Base-by-base conservation (phyloP, 2,888 invertebrate species). In the Nymphalis c-album region DNA sequence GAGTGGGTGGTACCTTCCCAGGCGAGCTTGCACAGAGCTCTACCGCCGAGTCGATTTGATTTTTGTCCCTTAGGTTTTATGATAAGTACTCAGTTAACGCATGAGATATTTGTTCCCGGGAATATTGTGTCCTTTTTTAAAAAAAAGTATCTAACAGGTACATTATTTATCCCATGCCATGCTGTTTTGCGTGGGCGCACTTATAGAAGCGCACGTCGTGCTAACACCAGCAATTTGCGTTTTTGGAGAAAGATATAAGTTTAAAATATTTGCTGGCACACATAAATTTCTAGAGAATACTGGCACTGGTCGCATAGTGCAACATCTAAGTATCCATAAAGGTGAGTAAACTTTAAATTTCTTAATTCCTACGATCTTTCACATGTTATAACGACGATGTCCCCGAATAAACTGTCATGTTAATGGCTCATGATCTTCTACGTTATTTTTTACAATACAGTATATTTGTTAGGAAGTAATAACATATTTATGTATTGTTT, bases 181-280 rank as follows among this genome's bases (percentile, higher is more conserved):
- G 84, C 77, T 91, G 78, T 91, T 91, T 74, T 91, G 91, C 72
- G 70, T 81, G 47, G 91, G 91, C 2, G 80, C 84, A 7, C 69
- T 91, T 17, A 81, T 91, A 72, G 91, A 91, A 72, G 81, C 87
- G 1, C 88, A 90, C 64, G 85, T 91, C n/a, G 83, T 88, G 2
- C 68, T 91, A 7, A 89, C 91, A 5, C 84, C 90, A 10, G 91
- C 91, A 5, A 81, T 75, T 50, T 91, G 91, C 71, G 86, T 91
- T 0, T 78, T 74, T 62, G 87, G 88, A 0, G 91, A 91, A 73
- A 77, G 74, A 51, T 81, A 84, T 71, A 90, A 86, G 67, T 91
- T 91, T 71, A 73, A 80, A 0, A 77, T 91, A 17, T 79, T 77
- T 60, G 91, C 76, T 2, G 91, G 91, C 0, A 83, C 88, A 0